Percentiles rank a stretch among this genome's conserved stretches.
Conservation (phyloP, 1,140 invertebrate genomes). For the Lepidotrigona ventralis region DNA sequence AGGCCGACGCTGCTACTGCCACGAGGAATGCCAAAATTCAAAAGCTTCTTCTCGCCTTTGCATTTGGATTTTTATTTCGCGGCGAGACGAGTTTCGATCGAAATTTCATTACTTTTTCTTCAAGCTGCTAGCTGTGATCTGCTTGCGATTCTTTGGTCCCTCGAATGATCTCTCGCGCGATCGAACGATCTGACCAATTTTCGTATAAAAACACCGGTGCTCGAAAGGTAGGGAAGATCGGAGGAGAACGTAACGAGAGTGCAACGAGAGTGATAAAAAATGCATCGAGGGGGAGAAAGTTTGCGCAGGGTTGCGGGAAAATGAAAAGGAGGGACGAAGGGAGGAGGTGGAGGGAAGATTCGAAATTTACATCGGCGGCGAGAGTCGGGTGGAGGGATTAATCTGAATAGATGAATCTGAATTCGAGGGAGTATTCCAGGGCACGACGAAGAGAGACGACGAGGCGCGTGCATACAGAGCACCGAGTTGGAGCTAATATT, state of each 20-base stretch:
- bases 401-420: constrained; percentile 47
- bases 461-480: not conserved
- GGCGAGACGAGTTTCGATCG: not conserved
- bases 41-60: not conserved
- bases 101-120: too few species aligned
- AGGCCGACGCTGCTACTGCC: not conserved
- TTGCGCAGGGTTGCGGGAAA: constrained; percentile 12
- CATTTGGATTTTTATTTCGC: not conserved
- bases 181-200: too few species aligned
- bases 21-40: not conserved
- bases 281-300: not conserved
- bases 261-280: not conserved
- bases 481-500: constrained; percentile 31
- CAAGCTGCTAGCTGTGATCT: too few species aligned
- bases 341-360: too few species aligned
- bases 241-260: not conserved
- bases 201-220: not conserved
- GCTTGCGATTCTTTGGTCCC: too few species aligned
- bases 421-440: constrained; percentile 30
- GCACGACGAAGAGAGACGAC: not conserved
- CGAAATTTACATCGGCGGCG: constrained; percentile 3
- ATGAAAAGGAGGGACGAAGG: not conserved
- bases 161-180: too few species aligned
- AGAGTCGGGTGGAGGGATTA: not conserved
- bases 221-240: not conserved